Conservation (phyloP, 2,113 vertebrate species). For the Nyctibius bracteatus region DNA sequence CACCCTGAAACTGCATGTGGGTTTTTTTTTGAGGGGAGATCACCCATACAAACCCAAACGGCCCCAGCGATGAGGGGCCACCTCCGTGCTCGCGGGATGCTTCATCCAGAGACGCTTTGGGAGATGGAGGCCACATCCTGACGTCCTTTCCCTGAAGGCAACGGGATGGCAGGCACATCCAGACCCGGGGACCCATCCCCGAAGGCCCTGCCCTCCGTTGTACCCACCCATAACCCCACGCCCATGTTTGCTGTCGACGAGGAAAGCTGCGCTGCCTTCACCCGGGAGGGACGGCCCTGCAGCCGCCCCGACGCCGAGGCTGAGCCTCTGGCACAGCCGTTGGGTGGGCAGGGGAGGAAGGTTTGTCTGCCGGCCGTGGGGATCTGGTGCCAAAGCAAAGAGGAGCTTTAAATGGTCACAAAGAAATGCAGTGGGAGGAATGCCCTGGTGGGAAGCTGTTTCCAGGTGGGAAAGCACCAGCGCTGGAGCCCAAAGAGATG, state of each 20-base stretch:
- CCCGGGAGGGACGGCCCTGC: neutral
- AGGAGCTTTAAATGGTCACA: neutral
- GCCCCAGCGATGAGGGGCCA: rapidly evolving
- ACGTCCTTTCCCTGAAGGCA: neutral
- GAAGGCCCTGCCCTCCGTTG: rapidly evolving
- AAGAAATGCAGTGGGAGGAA: neutral
- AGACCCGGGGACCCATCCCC: neutral
- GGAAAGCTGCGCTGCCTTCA: neutral
- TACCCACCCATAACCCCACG: neutral
- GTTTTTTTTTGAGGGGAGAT: neutral
- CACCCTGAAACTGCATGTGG: rapidly evolving
- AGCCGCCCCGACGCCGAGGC: rapidly evolving
- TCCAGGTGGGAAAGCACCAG: neutral
- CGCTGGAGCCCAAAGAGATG: neutral
- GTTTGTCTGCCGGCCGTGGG: neutral
- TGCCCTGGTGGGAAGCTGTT: rapidly evolving
- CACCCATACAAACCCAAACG: rapidly evolving
- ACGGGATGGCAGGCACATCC: neutral
- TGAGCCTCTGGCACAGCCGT: rapidly evolving
- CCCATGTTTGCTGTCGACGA: rapidly evolving
- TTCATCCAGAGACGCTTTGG: rapidly evolving
- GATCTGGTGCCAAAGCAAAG: neutral
- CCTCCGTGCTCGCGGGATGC: rapidly evolving
- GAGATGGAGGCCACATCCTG: neutral
- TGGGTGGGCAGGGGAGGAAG: rapidly evolving